A percentile compares a stretch with the other conserved stretches of the same genome.
Evolutionary conservation across 2,888 invertebrate species (phyloP).

Genomic region (Cataglyphis altisquamis): DNA sequence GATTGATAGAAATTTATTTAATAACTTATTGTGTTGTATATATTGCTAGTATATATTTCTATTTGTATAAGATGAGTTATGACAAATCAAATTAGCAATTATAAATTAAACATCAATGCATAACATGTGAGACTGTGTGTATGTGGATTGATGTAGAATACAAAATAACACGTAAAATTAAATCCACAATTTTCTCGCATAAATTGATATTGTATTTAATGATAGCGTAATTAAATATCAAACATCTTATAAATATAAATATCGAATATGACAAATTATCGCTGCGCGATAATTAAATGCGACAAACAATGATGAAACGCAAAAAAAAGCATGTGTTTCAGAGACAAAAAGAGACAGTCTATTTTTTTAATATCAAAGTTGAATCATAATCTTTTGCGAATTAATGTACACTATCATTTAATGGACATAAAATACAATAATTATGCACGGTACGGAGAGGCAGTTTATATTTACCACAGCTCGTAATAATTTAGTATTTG

Average conservation of each 20-base stretch:
- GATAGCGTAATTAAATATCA: not conserved
- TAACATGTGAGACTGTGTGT: not conserved
- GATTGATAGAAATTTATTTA: conserved; percentile 29
- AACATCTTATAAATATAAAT: conserved; percentile 7
- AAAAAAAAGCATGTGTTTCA: not conserved
- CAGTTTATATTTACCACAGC: not conserved
- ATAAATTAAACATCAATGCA: conserved; percentile 8
- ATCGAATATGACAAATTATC: conserved; percentile 11
- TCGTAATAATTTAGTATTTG: conserved; percentile 44
- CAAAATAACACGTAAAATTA: conserved; percentile 27
- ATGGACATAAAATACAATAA: conserved; percentile 30
- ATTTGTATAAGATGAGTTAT: conserved; percentile 16
- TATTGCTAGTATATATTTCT: not conserved
- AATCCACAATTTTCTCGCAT: conserved; percentile 22
- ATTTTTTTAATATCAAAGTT: conserved; percentile 1
- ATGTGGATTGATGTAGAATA: not conserved
- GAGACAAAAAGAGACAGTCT: not conserved
- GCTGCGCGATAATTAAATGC: conserved; percentile 21
- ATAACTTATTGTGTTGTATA: conserved; percentile 10
- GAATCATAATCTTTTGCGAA: not conserved
- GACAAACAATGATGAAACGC: conserved; percentile 21
- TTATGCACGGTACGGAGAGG: not conserved
- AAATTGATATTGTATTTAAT: conserved; percentile 17
- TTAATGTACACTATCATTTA: not conserved
- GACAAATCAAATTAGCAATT: conserved; percentile 29